Base-by-base conservation (phyloP, 2,888 invertebrate species). In the Heliconius hortense region DNA sequence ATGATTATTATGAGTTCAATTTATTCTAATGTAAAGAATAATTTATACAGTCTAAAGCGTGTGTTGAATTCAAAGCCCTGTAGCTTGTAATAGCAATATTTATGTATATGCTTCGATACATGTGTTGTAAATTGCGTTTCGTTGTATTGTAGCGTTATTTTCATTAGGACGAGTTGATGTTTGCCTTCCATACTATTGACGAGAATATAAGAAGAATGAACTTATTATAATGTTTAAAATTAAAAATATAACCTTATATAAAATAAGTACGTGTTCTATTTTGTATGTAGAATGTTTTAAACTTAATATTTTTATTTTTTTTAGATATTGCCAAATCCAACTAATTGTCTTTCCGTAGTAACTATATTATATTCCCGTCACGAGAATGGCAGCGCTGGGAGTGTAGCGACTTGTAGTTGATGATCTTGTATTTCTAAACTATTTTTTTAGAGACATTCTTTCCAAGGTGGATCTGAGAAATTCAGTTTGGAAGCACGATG, bases 101-200 rank as follows among this genome's bases (percentile, higher is more conserved):
- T 80, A 56, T n/a, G 56, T 56, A 80, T 80, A 80, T 72, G 82
- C 81, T 82, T 81, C 80, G 82, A 81, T 85, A 78, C 63, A 48
- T 73, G 82, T 82, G 82, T 85, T 84, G 83, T 84, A 83, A 84
- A 84, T 87, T 86, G 83, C 82, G 85, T 87, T 85, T 86, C 81
- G 80, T 82, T 83, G 85, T 85, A 86, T 84, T 87, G 71, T 88
- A 88, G 86, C 84, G 74, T 89, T 88, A 88, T 85, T 87, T 87
- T 86, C 74, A 81, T 84, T 88, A 86, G 84, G 79, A 81, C 82
- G 85, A 74, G 75, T 74, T 64, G 72, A 74, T 59, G 76, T 77
- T 59, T 35, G 73, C 43, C 69, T 63, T 71, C 67, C 69, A 59
- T 43, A 72, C 39, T 60, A 76, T 28, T 74, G 56, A 73, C 72